Conservation (phyloP, 2,797 vertebrate genomes). For the Arctocebus calabarensis region DNA sequence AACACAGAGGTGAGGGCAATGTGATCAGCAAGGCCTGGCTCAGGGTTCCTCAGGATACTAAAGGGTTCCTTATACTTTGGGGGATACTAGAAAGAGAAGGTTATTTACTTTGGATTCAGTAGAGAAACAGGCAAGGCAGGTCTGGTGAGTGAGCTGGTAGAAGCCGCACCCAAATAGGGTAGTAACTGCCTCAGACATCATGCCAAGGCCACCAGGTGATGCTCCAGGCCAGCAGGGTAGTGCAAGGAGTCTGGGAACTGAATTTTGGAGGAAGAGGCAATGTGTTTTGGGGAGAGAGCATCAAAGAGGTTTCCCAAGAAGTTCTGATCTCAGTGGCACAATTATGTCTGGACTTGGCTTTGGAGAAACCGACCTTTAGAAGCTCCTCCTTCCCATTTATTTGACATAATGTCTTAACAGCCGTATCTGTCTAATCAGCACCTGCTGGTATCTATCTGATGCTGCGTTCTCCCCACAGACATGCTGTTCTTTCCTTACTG, state of each 20-base stretch:
- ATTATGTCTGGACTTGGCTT: conserved; percentile 57
- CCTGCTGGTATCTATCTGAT: conserved; percentile 66
- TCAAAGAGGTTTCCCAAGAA: conserved; percentile 28
- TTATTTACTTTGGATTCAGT: not conserved
- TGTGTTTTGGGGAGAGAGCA: not conserved
- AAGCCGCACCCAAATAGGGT: not conserved
- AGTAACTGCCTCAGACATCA: not conserved
- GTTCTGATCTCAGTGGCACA: conserved; percentile 18
- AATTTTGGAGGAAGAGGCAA: not conserved
- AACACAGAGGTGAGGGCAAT: conserved; percentile 52
- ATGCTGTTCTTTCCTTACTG: conserved; percentile 52
- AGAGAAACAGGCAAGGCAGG: not conserved
- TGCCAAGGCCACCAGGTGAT: not conserved
- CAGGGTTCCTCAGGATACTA: not conserved
- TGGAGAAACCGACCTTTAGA: conserved; percentile 61
- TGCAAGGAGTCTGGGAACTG: not conserved
- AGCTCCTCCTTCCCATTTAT: conserved; percentile 53
- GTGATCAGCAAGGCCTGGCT: not conserved
- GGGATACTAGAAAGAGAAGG: not conserved
- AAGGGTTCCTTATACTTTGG: not conserved
- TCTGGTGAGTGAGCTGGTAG: not conserved
- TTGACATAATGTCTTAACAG: conserved; percentile 70
- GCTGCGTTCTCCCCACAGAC: conserved; percentile 13
- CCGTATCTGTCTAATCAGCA: conserved; percentile 62
- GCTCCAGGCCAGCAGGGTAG: not conserved